Evolutionary conservation across 2,888 invertebrate species (phyloP), one percentile per base, ranked within the genome.

Genomic region (Ptilodon capucinus): DNA sequence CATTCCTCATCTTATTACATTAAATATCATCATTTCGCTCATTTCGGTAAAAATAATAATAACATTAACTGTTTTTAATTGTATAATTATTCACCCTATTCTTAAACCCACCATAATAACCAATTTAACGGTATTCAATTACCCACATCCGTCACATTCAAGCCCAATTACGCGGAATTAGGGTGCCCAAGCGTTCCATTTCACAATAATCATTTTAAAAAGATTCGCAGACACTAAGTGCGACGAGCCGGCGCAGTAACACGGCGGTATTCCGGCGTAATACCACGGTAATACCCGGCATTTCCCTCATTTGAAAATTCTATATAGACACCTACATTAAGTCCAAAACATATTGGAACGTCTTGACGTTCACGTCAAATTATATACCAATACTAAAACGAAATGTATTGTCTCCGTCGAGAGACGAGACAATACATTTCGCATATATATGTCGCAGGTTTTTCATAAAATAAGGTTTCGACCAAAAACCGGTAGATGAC

Each of bases 101-200:
- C n/a, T n/a, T 13, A n/a, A 30, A 6, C 13, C 30, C n/a, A 30
- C 13, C n/a, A n/a, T 13, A 13, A 30, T 30, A n/a, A 3, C 7
- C 4, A 30, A 13, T 30, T 30, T 13, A 3, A 32, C 32, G 32
- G 49, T 51, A 52, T 41, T 49, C 17, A 51, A 45, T 46, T 49
- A 45, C 49, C 40, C 48, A 48, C 52, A 63, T 43, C 45, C 48
- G 21, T 11, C 9, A 36, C 17, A 52, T 44, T 48, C 55, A 47
- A 49, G 49, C 54, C 43, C 40, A 56, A 57, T 57, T 54, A 57
- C 42, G 32, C 45, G 42, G 48, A 47, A 57, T 54, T 47, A 57
- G 53, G 53, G 35, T 41, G 47, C 40, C 52, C 40, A 46, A 51
- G 44, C 54, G 48, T 47, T 54, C 49, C 18, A 42, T 48, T 50